Conservation (phyloP, 1,140 invertebrate species). For the Leucophenga varia region DNA sequence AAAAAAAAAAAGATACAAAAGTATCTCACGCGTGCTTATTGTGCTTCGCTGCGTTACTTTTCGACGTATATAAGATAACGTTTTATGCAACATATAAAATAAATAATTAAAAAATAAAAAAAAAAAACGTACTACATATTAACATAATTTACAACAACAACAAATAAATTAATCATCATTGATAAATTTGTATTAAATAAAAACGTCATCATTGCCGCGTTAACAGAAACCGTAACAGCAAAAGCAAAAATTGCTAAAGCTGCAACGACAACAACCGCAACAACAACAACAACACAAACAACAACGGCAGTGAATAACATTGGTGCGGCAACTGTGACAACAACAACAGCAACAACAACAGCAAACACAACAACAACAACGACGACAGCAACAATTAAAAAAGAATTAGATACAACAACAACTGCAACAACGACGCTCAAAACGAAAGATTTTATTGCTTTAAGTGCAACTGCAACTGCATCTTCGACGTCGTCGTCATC, state of each 20-base stretch:
- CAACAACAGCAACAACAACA: constrained; percentile 9
- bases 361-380: background rate
- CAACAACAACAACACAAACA: constrained; percentile 6
- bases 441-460: too few relatives aligned
- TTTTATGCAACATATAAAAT: constrained; percentile 3
- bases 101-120: background rate
- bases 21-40: too few relatives aligned
- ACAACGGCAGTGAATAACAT: too few relatives aligned
- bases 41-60: too few relatives aligned
- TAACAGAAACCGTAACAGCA: constrained; percentile 43
- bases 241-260: constrained; percentile 13
- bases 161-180: constrained; percentile 39
- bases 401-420: background rate
- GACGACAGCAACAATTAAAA: background rate
- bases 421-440: background rate
- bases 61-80: too few relatives aligned
- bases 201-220: constrained; percentile 54
- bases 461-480: too few relatives aligned
- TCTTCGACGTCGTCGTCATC: too few relatives aligned
- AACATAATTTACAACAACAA: constrained; percentile 15
- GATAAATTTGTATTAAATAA: constrained; percentile 48
- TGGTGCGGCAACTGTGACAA: constrained; percentile 11
- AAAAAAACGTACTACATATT: too few relatives aligned
- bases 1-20: too few relatives aligned
- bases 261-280: constrained; percentile 8